Evolutionary conservation across 2,113 vertebrate genomes (phyloP).

Genomic region (Plecotus auritus): DNA sequence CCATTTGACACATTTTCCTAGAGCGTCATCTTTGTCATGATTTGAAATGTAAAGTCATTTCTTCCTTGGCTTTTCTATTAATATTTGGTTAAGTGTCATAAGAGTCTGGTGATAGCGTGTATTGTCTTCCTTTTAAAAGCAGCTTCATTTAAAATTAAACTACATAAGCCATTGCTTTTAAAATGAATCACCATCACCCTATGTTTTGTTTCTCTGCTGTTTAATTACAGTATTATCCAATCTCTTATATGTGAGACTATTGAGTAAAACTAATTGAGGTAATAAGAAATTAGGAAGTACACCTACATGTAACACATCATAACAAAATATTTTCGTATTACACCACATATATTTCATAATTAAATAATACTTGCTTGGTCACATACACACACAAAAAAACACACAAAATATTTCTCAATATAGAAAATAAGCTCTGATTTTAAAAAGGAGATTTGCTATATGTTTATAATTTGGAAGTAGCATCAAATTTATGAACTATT

Average conservation of each 20-base stretch:
- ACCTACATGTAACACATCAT: slow-evolving; percentile 13
- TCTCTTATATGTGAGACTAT: slow-evolving; percentile 45
- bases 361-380: slow-evolving; percentile 46
- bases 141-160: slow-evolving; percentile 27
- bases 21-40: slow-evolving; percentile 32
- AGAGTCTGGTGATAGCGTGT: neutral
- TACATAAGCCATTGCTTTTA: neutral
- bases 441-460: slow-evolving; percentile 12
- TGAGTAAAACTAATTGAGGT: slow-evolving; percentile 64
- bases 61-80: slow-evolving; percentile 46
- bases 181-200: neutral
- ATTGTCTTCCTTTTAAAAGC: neutral
- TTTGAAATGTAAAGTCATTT: slow-evolving; percentile 53
- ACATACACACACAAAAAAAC: neutral
- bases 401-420: neutral
- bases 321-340: slow-evolving; percentile 45
- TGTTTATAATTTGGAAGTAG: slow-evolving; percentile 43
- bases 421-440: neutral
- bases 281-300: slow-evolving; percentile 54
- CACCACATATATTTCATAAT: slow-evolving; percentile 39
- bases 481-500: neutral
- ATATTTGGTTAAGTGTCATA: slow-evolving; percentile 49
- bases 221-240: slow-evolving; percentile 19
- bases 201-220: slow-evolving; percentile 33
- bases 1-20: slow-evolving; percentile 5